These are phyloP conservation scores for Aphidius colemani DNA, from an alignment of 2,888 invertebrate genomes.

Conservation along the genomic window DNA sequence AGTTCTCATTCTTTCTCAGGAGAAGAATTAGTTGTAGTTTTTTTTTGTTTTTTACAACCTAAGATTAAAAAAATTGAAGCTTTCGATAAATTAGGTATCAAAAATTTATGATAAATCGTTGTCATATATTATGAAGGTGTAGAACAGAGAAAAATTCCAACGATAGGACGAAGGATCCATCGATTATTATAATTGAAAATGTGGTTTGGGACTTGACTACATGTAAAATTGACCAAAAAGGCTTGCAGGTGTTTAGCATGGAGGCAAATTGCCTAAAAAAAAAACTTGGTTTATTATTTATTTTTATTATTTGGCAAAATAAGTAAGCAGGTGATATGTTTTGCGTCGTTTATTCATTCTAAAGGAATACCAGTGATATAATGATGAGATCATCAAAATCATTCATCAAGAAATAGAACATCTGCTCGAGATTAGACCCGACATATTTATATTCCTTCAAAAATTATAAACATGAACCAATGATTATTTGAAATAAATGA, in stretches of 20 bases:
- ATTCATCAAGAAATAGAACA: neutral
- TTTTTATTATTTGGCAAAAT: neutral
- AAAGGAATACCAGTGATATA: neutral
- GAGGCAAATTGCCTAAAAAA: conserved; percentile 48
- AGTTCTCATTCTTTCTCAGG: too few species aligned
- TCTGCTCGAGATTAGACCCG: conserved; percentile 3
- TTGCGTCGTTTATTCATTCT: neutral
- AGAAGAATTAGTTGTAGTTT: too few species aligned
- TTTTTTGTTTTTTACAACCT: too few species aligned
- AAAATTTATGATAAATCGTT: conserved; percentile 12
- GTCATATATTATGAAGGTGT: neutral
- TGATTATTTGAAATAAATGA: too few species aligned
- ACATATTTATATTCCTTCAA: neutral
- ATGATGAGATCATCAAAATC: too few species aligned
- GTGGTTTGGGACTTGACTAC: neutral
- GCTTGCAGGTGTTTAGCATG: conserved; percentile 48
- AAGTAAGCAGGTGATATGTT: neutral
- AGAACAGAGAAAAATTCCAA: neutral
- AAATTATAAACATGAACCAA: neutral
- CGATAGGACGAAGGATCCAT: conserved; percentile 19
- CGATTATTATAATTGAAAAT: conserved; percentile 27
- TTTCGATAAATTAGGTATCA: neutral
- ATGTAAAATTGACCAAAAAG: conserved; percentile 14
- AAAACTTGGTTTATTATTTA: conserved; percentile 34
- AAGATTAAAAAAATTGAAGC: too few species aligned